Evolutionary conservation across 2,797 vertebrate species (phyloP).

Genomic region (Diplodus sargus): DNA sequence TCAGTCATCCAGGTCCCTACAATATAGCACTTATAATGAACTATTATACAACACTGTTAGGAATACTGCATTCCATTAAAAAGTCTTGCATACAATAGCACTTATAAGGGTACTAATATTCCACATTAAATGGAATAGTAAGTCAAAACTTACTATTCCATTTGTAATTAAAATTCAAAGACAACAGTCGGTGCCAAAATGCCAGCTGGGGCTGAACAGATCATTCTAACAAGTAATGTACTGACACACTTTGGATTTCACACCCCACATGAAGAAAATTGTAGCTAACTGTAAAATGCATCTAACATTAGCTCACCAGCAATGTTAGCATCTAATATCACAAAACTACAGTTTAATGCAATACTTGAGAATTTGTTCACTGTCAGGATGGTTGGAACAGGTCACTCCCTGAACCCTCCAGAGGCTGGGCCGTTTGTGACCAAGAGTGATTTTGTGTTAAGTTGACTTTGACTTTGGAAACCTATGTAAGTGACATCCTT

Average conservation of each 20-base stretch:
- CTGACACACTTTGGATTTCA: neutral
- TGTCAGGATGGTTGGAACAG: too few relatives aligned
- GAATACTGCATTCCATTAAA: neutral
- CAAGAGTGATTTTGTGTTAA: too few relatives aligned
- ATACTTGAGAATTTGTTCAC: neutral
- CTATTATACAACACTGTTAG: neutral
- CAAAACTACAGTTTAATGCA: conserved; percentile 2
- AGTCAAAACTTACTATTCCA: too few relatives aligned
- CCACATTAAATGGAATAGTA: too few relatives aligned
- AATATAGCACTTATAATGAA: neutral
- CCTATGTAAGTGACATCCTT: too few relatives aligned
- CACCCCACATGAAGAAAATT: neutral
- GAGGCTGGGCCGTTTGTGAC: too few relatives aligned
- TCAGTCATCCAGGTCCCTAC: too few relatives aligned
- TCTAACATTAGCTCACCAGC: neutral
- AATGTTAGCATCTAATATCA: neutral
- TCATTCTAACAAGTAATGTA: neutral
- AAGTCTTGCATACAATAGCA: neutral
- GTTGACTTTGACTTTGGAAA: too few relatives aligned
- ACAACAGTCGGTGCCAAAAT: neutral
- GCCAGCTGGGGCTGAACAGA: neutral
- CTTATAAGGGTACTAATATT: too few relatives aligned
- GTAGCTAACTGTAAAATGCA: neutral
- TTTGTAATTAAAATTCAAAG: neutral
- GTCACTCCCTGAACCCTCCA: too few relatives aligned